Conservation (phyloP, 1,140 invertebrate genomes). For the Sycobia sp. region DNA sequence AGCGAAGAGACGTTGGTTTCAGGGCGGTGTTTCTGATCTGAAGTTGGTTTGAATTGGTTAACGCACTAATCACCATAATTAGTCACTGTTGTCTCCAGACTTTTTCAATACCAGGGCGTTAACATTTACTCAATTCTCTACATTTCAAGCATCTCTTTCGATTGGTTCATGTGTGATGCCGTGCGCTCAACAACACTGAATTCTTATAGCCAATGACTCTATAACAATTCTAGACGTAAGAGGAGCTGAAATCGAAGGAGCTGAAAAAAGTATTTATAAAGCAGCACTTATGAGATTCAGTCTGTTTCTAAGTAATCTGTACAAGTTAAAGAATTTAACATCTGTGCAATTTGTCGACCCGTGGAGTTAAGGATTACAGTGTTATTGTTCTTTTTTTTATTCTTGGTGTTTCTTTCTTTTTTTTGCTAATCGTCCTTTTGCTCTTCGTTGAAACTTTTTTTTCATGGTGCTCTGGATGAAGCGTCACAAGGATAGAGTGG, state of each 20-base stretch:
- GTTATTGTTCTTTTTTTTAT: slow-evolving; percentile 1
- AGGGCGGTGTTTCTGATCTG: slow-evolving; percentile 25
- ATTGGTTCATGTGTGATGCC: neutral
- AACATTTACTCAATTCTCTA: slow-evolving; percentile 1
- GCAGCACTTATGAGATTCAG: slow-evolving; percentile 8
- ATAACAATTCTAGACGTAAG: slow-evolving; percentile 1
- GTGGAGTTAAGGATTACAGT: neutral
- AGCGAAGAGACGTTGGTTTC: slow-evolving; percentile 16
- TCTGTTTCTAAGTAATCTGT: slow-evolving; percentile 3
- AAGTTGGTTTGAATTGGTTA: slow-evolving; percentile 19
- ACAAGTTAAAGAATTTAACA: slow-evolving; percentile 5
- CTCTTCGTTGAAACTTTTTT: slow-evolving; percentile 14
- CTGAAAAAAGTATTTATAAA: slow-evolving; percentile 18
- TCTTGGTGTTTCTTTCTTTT: no score
- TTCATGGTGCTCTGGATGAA: slow-evolving; percentile 24
- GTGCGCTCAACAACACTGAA: neutral
- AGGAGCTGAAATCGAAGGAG: slow-evolving; percentile 19
- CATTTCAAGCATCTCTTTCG: slow-evolving; percentile 9
- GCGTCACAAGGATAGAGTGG: slow-evolving; percentile 14
- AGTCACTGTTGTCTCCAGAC: slow-evolving; percentile 14
- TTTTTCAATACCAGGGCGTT: neutral
- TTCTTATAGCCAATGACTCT: neutral
- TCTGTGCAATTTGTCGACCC: slow-evolving; percentile 8
- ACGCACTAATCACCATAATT: slow-evolving; percentile 18
- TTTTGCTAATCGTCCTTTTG: slow-evolving; percentile 12